A percentile compares a stretch with the other conserved stretches of the same genome.
These are phyloP conservation scores for Discoglossus pictus DNA, from an alignment of 2,797 vertebrate species.

Conservation along the genomic window DNA sequence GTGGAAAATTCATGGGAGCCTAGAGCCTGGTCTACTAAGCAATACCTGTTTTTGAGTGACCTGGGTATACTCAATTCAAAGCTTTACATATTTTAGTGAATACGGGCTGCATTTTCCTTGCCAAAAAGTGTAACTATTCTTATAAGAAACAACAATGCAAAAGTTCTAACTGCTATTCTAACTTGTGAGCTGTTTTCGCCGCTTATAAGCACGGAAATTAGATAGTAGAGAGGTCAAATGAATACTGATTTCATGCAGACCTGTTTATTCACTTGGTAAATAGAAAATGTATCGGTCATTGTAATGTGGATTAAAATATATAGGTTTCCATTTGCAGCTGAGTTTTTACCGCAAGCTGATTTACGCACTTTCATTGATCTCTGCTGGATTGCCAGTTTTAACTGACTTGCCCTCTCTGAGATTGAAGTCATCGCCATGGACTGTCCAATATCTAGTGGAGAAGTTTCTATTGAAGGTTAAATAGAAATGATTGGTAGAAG, in stretches of 20 bases:
- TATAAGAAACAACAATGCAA: too few species aligned
- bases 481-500: slow-evolving; percentile 61
- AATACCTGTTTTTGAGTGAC: too few species aligned
- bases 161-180: neutral
- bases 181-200: neutral
- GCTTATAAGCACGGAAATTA: neutral
- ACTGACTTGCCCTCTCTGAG: slow-evolving; percentile 66
- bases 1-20: too few species aligned
- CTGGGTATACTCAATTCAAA: too few species aligned
- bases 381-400: slow-evolving; percentile 57
- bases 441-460: slow-evolving; percentile 58
- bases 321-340: slow-evolving; percentile 49
- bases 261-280: slow-evolving; percentile 26
- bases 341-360: slow-evolving; percentile 61
- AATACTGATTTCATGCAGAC: slow-evolving; percentile 3
- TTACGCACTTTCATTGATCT: slow-evolving; percentile 60
- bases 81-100: too few species aligned
- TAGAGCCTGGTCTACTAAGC: too few species aligned
- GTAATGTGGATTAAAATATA: slow-evolving; percentile 22
- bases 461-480: slow-evolving; percentile 67
- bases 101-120: too few species aligned
- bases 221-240: slow-evolving; percentile 8
- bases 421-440: slow-evolving; percentile 58
- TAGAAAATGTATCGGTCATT: slow-evolving; percentile 23
- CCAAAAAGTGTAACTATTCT: too few species aligned